These are phyloP conservation scores for Daphoenositta chrysoptera DNA, from an alignment of 2,113 vertebrate species.

Conservation along the genomic window DNA sequence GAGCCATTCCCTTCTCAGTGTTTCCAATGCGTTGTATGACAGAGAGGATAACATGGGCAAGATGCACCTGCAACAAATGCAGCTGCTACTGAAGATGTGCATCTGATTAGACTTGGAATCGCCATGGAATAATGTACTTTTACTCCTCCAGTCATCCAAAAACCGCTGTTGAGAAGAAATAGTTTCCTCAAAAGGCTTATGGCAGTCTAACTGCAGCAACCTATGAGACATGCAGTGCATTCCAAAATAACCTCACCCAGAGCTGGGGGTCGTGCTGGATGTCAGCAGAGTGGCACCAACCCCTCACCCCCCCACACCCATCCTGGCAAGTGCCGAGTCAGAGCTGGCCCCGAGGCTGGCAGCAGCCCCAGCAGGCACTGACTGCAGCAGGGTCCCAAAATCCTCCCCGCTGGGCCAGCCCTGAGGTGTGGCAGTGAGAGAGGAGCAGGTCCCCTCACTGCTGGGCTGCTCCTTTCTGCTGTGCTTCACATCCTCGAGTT, in stretches of 20 bases:
- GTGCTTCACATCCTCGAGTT: background rate
- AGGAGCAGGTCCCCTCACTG: background rate
- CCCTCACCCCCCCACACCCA: fast-evolving
- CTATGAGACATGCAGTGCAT: fast-evolving
- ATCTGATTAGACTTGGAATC: background rate
- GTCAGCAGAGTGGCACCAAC: background rate
- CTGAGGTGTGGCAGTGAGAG: fast-evolving
- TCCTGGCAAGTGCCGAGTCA: fast-evolving
- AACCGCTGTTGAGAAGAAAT: background rate
- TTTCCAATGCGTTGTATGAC: background rate
- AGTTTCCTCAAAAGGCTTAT: background rate
- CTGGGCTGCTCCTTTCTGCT: background rate
- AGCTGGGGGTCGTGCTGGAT: background rate
- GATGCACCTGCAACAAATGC: background rate
- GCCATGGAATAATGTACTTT: background rate
- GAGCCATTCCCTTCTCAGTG: background rate
- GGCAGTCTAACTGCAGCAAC: background rate
- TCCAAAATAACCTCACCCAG: background rate
- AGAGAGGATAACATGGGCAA: background rate
- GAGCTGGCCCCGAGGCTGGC: too few relatives aligned
- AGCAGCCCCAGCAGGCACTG: background rate
- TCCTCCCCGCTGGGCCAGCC: fast-evolving
- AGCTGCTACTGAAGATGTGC: background rate
- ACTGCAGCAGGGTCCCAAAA: background rate
- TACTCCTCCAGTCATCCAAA: background rate